Conservation (phyloP, 2,797 vertebrate genomes). For the Acrossocheilus fasciatus region DNA sequence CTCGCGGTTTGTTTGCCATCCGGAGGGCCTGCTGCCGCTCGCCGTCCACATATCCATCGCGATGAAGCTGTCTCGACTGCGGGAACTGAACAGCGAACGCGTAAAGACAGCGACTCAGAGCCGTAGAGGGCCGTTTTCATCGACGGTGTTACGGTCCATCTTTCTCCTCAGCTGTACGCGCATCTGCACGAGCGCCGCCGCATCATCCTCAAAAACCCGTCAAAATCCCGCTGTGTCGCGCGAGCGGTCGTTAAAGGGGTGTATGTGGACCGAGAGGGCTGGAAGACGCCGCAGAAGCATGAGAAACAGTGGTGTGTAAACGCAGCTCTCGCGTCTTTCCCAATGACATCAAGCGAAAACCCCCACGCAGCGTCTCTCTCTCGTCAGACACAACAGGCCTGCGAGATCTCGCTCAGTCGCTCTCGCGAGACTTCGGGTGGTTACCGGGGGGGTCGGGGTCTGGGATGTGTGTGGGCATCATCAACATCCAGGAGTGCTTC, state of each 20-base stretch:
- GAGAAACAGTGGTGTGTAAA: not conserved
- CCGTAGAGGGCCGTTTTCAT: constrained; percentile 65
- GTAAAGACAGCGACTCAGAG: constrained; percentile 48
- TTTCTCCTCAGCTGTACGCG: constrained; percentile 72
- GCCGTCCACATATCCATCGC: constrained; percentile 66
- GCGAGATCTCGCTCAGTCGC: constrained; percentile 60
- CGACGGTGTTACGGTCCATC: constrained; percentile 48
- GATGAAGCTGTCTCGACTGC: constrained; percentile 57
- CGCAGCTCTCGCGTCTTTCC: constrained; percentile 51
- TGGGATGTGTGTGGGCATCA: not conserved
- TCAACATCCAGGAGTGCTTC: not conserved
- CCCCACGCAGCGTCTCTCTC: constrained; percentile 48
- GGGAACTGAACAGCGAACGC: not conserved
- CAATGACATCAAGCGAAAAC: constrained; percentile 71
- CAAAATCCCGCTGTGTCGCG: not conserved
- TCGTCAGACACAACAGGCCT: constrained; percentile 61
- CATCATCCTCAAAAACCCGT: not conserved
- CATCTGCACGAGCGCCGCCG: constrained; percentile 73
- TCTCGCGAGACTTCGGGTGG: constrained; percentile 71
- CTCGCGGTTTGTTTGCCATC: constrained; percentile 70
- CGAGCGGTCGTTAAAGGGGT: not conserved
- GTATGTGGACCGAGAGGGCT: not conserved
- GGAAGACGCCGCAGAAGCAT: not conserved
- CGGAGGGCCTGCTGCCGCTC: constrained; percentile 76
- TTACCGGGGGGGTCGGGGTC: not conserved